Conservation (phyloP, 1,140 invertebrate species). For the Caenorhabditis elegans region WBcel235 BX284604.4:13324001-13324500, state of each 20-base stretch:
- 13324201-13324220: constrained; percentile 57
- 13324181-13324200: constrained; percentile 58
- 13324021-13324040: constrained; percentile 60
- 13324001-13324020: constrained; percentile 64
- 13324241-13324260: constrained; percentile 59
- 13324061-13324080: constrained; percentile 49
- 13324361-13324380: constrained; percentile 46
- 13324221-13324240: constrained; percentile 55
- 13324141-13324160: constrained; percentile 68
- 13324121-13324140: constrained; percentile 66
- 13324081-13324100: constrained; percentile 46
- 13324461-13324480: constrained; percentile 53
- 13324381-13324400: constrained; percentile 52
- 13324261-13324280: constrained; percentile 53
- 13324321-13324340: constrained; percentile 50
- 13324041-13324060: constrained; percentile 52
- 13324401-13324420: constrained; percentile 52
- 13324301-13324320: constrained; percentile 56
- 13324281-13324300: constrained; percentile 53
- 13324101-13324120: constrained; percentile 56
- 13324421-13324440: constrained; percentile 54
- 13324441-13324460: constrained; percentile 58
- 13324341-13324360: constrained; percentile 29
- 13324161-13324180: constrained; percentile 68
- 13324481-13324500: constrained; percentile 55